phyloP scores from a whole-genome alignment of 2,888 invertebrate genomes.

The Chironomus tentans region DNA sequence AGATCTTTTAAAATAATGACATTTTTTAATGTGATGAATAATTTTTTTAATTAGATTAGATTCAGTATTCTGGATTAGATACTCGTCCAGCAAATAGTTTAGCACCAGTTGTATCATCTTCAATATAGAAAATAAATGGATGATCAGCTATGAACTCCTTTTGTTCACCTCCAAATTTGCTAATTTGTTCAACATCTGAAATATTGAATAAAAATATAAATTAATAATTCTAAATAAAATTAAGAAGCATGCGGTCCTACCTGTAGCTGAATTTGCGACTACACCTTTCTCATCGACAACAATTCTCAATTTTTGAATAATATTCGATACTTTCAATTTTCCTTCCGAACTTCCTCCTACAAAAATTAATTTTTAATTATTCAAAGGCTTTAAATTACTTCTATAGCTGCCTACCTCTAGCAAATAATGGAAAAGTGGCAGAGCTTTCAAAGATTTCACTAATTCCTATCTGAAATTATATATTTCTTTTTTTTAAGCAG shows the following conservation, averaged over 20 bases:
- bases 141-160: slow-evolving; percentile 58
- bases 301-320: slow-evolving; percentile 66
- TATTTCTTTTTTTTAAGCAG: too few relatives aligned
- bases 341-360: slow-evolving; percentile 39
- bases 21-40: too few relatives aligned
- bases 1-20: too few relatives aligned
- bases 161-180: slow-evolving; percentile 59
- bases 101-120: slow-evolving; percentile 63
- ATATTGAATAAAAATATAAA: background rate
- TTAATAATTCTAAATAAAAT: too few relatives aligned
- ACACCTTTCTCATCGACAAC: slow-evolving; percentile 60
- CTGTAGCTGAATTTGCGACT: background rate
- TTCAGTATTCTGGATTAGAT: slow-evolving; percentile 48
- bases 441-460: slow-evolving; percentile 58
- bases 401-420: slow-evolving; percentile 44
- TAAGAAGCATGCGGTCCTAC: background rate
- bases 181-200: slow-evolving; percentile 53
- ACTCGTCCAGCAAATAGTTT: slow-evolving; percentile 67
- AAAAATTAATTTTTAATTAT: background rate
- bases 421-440: slow-evolving; percentile 61
- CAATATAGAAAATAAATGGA: slow-evolving; percentile 72
- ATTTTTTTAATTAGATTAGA: too few relatives aligned
- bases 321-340: slow-evolving; percentile 54
- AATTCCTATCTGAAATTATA: slow-evolving; percentile 45
- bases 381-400: background rate